Evolutionary conservation across 2,888 invertebrate species (phyloP).

Genomic region (Phyto melanocephala): DNA sequence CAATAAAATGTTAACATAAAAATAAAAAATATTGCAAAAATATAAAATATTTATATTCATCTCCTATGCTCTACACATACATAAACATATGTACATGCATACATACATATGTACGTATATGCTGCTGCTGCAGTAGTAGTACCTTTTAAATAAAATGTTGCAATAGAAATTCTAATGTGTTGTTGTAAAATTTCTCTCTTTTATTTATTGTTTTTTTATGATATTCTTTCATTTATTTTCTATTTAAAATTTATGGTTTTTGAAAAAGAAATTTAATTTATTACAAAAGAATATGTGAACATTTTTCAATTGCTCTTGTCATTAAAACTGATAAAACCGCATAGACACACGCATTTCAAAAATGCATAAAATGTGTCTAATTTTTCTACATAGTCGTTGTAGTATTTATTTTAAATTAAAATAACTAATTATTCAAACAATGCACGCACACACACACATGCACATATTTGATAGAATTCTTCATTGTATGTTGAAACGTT

Average conservation of each 20-base stretch:
- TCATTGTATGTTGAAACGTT: background rate
- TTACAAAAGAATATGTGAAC: background rate
- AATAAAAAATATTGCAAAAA: constrained; percentile 59
- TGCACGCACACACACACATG: background rate
- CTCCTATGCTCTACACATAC: background rate
- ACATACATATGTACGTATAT: background rate
- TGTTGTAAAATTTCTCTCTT: background rate
- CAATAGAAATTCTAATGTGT: constrained; percentile 26
- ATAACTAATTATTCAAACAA: background rate
- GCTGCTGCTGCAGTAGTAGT: background rate
- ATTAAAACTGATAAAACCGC: background rate
- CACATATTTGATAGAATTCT: background rate
- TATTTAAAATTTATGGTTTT: constrained; percentile 32
- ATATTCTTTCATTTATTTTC: background rate
- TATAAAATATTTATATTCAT: constrained; percentile 61
- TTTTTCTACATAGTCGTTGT: too few relatives aligned
- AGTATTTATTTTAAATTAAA: background rate
- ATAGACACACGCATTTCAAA: background rate
- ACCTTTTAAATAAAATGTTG: constrained; percentile 43
- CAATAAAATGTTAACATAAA: constrained; percentile 65
- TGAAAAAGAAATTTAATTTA: constrained; percentile 2
- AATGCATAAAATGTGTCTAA: too few relatives aligned
- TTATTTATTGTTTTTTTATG: background rate
- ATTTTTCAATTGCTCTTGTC: background rate
- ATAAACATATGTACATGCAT: too few relatives aligned